phyloP scores from a whole-genome alignment of 2,888 invertebrate species.

The Drosophila mimetica region DNA sequence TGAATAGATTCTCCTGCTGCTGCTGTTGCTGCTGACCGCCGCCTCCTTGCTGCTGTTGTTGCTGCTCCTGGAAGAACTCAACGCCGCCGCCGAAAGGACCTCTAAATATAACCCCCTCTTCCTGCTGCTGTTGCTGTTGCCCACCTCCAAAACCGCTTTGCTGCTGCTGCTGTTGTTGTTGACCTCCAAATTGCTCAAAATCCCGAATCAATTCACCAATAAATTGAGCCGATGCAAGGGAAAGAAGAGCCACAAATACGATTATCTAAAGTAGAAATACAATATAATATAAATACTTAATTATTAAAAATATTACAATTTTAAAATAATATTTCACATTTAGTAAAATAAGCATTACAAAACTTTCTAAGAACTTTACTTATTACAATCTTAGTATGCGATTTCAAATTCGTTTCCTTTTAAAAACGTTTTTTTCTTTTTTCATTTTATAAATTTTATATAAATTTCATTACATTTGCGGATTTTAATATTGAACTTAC shows the following conservation, averaged over 20 bases:
- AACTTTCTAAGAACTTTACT: too few relatives aligned
- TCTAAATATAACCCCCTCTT: constrained; percentile 28
- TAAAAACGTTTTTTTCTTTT: too few relatives aligned
- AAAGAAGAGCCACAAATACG: constrained; percentile 14
- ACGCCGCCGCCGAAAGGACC: constrained; percentile 41
- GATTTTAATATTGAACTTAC: background rate
- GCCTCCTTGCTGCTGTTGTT: constrained; percentile 34
- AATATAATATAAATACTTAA: too few relatives aligned
- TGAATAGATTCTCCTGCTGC: constrained; percentile 30
- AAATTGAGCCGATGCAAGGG: constrained; percentile 26
- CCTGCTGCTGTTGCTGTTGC: constrained; percentile 42
- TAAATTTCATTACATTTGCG: too few relatives aligned
- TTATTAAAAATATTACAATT: too few relatives aligned
- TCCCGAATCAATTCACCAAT: constrained; percentile 29
- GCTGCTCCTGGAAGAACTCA: constrained; percentile 38
- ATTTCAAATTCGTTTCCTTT: too few relatives aligned
- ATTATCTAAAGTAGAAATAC: constrained; percentile 1
- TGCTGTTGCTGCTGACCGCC: constrained; percentile 39
- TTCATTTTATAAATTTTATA: too few relatives aligned
- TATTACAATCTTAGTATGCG: too few relatives aligned
- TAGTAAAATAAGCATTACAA: too few relatives aligned
- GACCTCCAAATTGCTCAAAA: constrained; percentile 20
- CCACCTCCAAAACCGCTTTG: constrained; percentile 33
- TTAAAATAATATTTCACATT: too few relatives aligned
- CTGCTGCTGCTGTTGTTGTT: constrained; percentile 38